Evolutionary conservation across 2,113 vertebrate species (phyloP), one percentile per base, ranked within the genome.

Genomic region (Varanus komodoensis): DNA sequence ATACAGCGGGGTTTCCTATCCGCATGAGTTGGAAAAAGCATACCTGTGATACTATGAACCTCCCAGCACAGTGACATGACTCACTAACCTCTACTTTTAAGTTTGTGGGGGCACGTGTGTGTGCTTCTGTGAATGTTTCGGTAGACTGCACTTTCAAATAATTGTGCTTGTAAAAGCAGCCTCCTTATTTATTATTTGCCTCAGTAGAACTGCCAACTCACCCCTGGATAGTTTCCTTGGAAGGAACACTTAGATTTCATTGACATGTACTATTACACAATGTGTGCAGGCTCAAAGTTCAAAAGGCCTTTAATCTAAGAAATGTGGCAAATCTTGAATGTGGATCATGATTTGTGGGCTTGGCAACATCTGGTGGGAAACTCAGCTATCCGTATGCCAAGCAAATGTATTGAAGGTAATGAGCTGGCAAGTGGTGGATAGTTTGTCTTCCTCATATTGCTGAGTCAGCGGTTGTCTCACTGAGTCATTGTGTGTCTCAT

Each of bases 231-330:
- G 6, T 14, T 89, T 89, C 64, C 23, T 82, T 75, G 67, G 32
- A 82, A 77, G 34, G 25, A 84, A 84, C 25, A 83, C 17, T 38
- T 77, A 48, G 29, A 64, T 74, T 89, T 84, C 57, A 23, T 32
- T 75, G 34, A 50, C 77, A 64, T 2, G 32, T 67, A 74, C n/a
- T 87, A 80, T 8, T 38, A 48, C 32, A 25, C n/a, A 89, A 84
- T 64, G 52, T 48, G 21, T 67, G 32, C 4, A 34, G 81, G 54
- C n/a, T 61, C 69, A 83, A 67, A 29, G 73, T 27, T 48, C 78
- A 77, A 75, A 71, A 75, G 27, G 27, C 21, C 73, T 84, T 87
- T 78, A 78, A 87, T 87, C 15, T 34, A 87, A 64, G 5, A 64
- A 78, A 87, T 78, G 86, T 78, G 86, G 73, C 74, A 87, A 25